A percentile compares a stretch with the other conserved stretches of the same genome.
Evolutionary conservation across 2,113 vertebrate species (phyloP).

Genomic region (Capra hircus): DNA sequence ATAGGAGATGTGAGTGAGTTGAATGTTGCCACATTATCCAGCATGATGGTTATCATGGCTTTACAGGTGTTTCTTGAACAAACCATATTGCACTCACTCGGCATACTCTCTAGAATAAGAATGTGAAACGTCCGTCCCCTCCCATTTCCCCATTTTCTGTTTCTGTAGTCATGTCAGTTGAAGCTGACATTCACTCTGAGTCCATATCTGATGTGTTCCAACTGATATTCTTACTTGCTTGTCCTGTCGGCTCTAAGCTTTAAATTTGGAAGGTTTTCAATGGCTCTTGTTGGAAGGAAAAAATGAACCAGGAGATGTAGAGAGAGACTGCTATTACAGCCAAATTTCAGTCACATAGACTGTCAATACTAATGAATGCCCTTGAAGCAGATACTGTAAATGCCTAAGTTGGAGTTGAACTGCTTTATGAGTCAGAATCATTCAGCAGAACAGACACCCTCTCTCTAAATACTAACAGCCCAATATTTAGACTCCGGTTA

Average conservation of each 20-base stretch:
- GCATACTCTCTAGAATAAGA: conserved; percentile 32
- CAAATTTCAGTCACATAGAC: conserved; percentile 55
- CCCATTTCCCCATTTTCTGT: neutral
- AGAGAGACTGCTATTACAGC: conserved; percentile 51
- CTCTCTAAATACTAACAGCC: neutral
- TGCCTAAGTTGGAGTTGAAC: conserved; percentile 19
- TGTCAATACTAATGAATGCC: conserved; percentile 62
- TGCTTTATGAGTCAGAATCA: neutral
- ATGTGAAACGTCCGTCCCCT: neutral
- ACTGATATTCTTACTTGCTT: conserved; percentile 55
- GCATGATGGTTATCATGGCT: conserved; percentile 59
- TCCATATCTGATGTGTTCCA: conserved; percentile 62
- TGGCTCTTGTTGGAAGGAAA: conserved; percentile 66
- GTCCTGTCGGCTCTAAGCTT: conserved; percentile 63
- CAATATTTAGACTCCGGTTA: neutral
- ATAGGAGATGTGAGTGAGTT: conserved; percentile 48
- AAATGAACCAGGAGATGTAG: conserved; percentile 48
- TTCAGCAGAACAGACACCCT: neutral
- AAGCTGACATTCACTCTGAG: conserved; percentile 44
- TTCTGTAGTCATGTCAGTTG: conserved; percentile 35
- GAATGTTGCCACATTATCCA: conserved; percentile 54
- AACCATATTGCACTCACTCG: conserved; percentile 42
- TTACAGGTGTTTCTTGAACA: conserved; percentile 67
- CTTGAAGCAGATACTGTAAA: conserved; percentile 65
- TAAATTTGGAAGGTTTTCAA: conserved; percentile 66